phyloP scores from a whole-genome alignment of 2,888 invertebrate species.

The Acanthosoma haemorrhoidale region DNA sequence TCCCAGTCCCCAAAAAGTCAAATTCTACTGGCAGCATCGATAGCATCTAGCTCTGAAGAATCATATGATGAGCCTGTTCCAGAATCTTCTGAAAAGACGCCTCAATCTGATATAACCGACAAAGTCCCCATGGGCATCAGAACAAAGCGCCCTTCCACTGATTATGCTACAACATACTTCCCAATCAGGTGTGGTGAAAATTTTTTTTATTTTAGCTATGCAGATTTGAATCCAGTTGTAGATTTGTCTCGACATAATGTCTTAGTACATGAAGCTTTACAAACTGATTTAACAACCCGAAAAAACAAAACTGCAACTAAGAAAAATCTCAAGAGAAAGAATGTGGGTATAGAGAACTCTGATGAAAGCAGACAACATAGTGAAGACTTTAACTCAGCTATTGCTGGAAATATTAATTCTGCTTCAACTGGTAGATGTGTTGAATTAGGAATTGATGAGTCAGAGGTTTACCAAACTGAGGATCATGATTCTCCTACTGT shows the following conservation, averaged over 20 bases:
- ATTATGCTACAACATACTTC: neutral
- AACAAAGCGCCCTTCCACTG: neutral
- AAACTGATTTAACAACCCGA: neutral
- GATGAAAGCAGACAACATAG: neutral
- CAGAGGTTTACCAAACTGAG: neutral
- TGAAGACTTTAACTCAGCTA: neutral
- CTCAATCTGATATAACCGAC: no score
- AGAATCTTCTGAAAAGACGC: no score
- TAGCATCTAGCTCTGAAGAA: no score
- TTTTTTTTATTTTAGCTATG: conserved; percentile 16
- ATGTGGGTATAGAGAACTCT: neutral
- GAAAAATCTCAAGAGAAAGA: neutral
- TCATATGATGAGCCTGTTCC: no score
- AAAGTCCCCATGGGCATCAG: neutral
- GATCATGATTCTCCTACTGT: neutral
- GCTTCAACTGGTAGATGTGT: neutral
- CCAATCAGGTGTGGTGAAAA: conserved; percentile 5
- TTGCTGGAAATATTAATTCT: neutral
- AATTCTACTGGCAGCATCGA: no score
- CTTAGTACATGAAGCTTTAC: neutral
- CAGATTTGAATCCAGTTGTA: conserved; percentile 13
- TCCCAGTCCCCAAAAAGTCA: neutral
- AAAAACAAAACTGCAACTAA: neutral
- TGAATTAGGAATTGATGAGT: no score
- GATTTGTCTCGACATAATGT: conserved; percentile 2